phyloP scores from a whole-genome alignment of 2,797 vertebrate species.

The Hemibagrus guttatus region DNA sequence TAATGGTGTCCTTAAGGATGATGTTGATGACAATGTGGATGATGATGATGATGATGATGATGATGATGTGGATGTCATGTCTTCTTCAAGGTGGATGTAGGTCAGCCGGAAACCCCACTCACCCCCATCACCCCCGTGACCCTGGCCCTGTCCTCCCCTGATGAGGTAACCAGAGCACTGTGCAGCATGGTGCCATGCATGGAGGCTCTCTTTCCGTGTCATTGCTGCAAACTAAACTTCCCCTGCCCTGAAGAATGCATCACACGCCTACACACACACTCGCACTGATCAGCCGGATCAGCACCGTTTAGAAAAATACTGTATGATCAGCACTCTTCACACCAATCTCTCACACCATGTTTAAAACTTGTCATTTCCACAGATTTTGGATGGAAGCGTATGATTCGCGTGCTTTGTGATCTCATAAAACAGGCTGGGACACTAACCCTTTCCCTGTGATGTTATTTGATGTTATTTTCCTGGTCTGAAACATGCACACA shows the following conservation, averaged over 20 bases:
- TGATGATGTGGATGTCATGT: conserved; percentile 20
- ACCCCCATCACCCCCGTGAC: conserved; percentile 59
- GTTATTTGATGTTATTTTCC: background rate
- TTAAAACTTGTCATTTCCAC: background rate
- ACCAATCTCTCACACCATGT: background rate
- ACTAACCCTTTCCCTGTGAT: background rate
- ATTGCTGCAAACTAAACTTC: conserved; percentile 13
- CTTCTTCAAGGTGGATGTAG: conserved; percentile 78
- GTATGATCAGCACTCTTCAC: conserved; percentile 7
- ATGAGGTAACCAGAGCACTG: conserved; percentile 73
- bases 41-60: background rate
- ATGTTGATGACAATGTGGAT: background rate
- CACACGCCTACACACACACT: background rate
- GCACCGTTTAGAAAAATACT: conserved; percentile 41
- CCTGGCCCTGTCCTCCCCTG: conserved; percentile 72
- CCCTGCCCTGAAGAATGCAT: conserved; percentile 43
- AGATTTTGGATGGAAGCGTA: too few relatives aligned
- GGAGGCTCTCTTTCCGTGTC: conserved; percentile 36
- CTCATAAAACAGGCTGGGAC: background rate
- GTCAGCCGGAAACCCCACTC: conserved; percentile 76
- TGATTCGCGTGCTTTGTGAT: background rate
- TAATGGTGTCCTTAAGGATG: background rate
- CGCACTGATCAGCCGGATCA: conserved; percentile 50
- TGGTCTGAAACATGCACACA: background rate
- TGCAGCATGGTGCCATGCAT: conserved; percentile 50